Evolutionary conservation across 2,888 invertebrate species (phyloP).

Genomic region (Silvanus unidentatus): DNA sequence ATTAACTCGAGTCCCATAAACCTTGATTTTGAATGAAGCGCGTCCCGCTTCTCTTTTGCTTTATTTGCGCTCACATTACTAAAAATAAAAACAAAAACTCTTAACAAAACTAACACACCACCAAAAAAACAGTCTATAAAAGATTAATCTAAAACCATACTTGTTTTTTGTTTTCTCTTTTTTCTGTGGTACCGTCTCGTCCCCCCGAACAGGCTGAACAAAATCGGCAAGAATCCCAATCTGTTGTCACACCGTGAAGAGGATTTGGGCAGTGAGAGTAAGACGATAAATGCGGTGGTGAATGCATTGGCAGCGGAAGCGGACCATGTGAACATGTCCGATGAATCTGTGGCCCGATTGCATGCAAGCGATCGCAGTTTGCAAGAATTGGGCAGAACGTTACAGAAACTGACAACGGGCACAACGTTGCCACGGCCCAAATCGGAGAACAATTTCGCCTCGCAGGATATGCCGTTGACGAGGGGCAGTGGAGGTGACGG

Average conservation of each 20-base stretch:
- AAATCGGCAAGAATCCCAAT: constrained; percentile 97
- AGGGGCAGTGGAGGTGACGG: constrained; percentile 49
- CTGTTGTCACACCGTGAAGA: constrained; percentile 76
- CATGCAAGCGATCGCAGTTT: constrained; percentile 43
- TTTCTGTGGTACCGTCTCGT: too few species aligned
- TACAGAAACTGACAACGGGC: constrained; percentile 63
- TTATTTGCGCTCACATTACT: too few species aligned
- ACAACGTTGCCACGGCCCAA: constrained; percentile 64
- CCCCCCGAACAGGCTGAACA: constrained; percentile 65
- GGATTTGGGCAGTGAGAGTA: constrained; percentile 63
- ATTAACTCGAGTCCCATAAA: too few species aligned
- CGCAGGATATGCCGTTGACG: constrained; percentile 58
- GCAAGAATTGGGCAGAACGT: constrained; percentile 61
- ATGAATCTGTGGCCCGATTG: constrained; percentile 57
- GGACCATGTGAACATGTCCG: constrained; percentile 74
- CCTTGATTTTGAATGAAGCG: neutral
- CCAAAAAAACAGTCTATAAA: neutral
- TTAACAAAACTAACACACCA: neutral
- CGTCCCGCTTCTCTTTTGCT: neutral
- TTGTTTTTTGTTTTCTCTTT: too few species aligned
- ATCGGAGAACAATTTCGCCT: constrained; percentile 76
- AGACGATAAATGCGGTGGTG: constrained; percentile 88
- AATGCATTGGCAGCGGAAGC: constrained; percentile 89
- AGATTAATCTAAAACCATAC: too few species aligned
- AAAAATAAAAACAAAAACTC: too few species aligned